phyloP scores from a whole-genome alignment of 2,888 invertebrate species.

The Lissonota sp. region DNA sequence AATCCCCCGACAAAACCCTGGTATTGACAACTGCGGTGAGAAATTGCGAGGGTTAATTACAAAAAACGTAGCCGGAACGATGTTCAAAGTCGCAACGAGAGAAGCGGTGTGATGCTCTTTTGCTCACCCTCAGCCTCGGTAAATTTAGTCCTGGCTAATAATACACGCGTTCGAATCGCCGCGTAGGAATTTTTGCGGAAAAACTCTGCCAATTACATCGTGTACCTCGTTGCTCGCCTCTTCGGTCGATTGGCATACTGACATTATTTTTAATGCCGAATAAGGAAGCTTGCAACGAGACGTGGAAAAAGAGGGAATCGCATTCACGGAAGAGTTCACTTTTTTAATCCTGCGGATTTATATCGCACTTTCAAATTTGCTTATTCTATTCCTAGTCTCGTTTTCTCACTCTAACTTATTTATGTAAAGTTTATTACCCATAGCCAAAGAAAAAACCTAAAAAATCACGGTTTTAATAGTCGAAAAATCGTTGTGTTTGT shows the following conservation, averaged over 20 bases:
- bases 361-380: too few species aligned
- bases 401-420: too few species aligned
- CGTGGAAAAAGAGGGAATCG: constrained; percentile 9
- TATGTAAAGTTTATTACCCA: too few species aligned
- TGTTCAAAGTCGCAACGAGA: constrained; percentile 3
- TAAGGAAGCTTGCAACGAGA: constrained; percentile 21
- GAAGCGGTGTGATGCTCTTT: constrained; percentile 1
- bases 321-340: neutral
- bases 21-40: constrained; percentile 74
- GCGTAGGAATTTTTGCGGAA: constrained; percentile 35
- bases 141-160: constrained; percentile 24
- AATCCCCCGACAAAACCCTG: constrained; percentile 59
- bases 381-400: too few species aligned
- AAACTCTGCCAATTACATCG: constrained; percentile 33
- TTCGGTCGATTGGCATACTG: neutral
- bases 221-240: constrained; percentile 32
- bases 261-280: constrained; percentile 28
- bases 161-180: constrained; percentile 39
- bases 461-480: constrained; percentile 50
- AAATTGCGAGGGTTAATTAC: constrained; percentile 73
- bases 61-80: constrained; percentile 64
- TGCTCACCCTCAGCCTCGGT: neutral
- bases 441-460: too few species aligned
- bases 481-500: constrained; percentile 68
- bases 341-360: neutral